phyloP scores from a whole-genome alignment of 2,888 invertebrate species.

The Conus canariensis region DNA sequence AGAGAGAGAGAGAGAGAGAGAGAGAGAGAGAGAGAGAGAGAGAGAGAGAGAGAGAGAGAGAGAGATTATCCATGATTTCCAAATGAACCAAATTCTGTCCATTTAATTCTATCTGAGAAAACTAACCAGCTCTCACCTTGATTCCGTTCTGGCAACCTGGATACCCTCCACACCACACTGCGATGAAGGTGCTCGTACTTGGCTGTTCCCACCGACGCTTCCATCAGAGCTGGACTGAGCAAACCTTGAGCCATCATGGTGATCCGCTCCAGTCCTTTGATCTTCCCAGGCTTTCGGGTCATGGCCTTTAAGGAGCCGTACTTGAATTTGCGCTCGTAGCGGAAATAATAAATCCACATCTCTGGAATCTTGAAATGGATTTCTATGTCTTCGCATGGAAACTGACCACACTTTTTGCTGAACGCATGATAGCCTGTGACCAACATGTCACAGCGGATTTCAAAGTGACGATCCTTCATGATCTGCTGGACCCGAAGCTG shows the following conservation, averaged over 20 bases:
- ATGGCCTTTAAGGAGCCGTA: conserved; percentile 98
- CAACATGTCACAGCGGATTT: conserved; percentile 95
- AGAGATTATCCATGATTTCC: too few species aligned
- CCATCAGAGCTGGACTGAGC: conserved; percentile 76
- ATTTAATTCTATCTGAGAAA: too few species aligned
- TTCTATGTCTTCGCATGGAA: conserved; percentile 87
- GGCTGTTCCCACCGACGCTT: conserved; percentile 91
- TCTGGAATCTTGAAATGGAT: conserved; percentile 96
- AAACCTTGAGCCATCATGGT: conserved; percentile 78
- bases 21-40: too few species aligned
- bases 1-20: too few species aligned
- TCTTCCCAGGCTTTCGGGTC: conserved; percentile 81
- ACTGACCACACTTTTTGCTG: conserved; percentile 94
- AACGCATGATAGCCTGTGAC: conserved; percentile 98
- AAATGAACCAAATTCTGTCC: too few species aligned
- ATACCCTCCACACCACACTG: conserved; percentile 98
- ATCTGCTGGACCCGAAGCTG: conserved; percentile 92
- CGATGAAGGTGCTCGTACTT: conserved; percentile 99
- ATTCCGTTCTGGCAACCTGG: conserved; percentile 97
- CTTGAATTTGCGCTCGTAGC: conserved; percentile 98
- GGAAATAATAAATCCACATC: conserved; percentile 99
- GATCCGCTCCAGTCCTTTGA: conserved; percentile 80
- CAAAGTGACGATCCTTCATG: conserved; percentile 84
- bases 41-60: too few species aligned
- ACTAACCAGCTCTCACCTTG: conserved; percentile 85